Evolutionary conservation across 2,888 invertebrate genomes (phyloP).

Genomic region (Xylota segnis): DNA sequence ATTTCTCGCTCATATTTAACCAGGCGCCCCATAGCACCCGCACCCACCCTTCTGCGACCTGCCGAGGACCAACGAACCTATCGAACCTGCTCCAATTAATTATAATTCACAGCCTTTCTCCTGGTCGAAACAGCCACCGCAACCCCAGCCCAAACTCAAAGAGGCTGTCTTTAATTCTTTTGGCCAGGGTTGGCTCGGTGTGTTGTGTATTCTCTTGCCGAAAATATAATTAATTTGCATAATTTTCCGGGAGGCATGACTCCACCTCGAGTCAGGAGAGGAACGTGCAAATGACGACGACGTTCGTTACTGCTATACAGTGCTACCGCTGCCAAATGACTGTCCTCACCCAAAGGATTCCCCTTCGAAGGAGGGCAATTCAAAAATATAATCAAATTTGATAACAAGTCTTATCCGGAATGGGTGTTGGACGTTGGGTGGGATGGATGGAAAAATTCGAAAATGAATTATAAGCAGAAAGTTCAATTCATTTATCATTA

Average conservation of each 20-base stretch:
- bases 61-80: slow-evolving; percentile 60
- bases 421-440: background rate
- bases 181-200: slow-evolving; percentile 4
- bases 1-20: slow-evolving; percentile 66
- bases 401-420: slow-evolving; percentile 64
- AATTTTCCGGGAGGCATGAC: slow-evolving; percentile 56
- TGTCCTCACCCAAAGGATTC: slow-evolving; percentile 60
- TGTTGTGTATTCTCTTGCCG: slow-evolving; percentile 63
- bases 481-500: slow-evolving; percentile 75
- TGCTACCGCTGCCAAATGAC: slow-evolving; percentile 58
- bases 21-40: slow-evolving; percentile 4
- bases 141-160: background rate
- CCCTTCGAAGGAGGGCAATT: slow-evolving; percentile 26
- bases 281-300: slow-evolving; percentile 67
- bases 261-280: slow-evolving; percentile 39
- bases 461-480: slow-evolving; percentile 72
- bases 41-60: background rate
- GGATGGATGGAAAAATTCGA: slow-evolving; percentile 46
- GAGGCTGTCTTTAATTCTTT: slow-evolving; percentile 46
- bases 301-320: slow-evolving; percentile 23
- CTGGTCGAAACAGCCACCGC: slow-evolving; percentile 10
- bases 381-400: slow-evolving; percentile 71
- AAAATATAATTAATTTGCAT: slow-evolving; percentile 76
- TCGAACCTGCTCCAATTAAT: slow-evolving; percentile 74
- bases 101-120: slow-evolving; percentile 70